A percentile compares a stretch with the other conserved stretches of the same genome.
Conservation (phyloP, 2,888 invertebrate genomes). For the Mesodorylaimus sp. region DNA sequence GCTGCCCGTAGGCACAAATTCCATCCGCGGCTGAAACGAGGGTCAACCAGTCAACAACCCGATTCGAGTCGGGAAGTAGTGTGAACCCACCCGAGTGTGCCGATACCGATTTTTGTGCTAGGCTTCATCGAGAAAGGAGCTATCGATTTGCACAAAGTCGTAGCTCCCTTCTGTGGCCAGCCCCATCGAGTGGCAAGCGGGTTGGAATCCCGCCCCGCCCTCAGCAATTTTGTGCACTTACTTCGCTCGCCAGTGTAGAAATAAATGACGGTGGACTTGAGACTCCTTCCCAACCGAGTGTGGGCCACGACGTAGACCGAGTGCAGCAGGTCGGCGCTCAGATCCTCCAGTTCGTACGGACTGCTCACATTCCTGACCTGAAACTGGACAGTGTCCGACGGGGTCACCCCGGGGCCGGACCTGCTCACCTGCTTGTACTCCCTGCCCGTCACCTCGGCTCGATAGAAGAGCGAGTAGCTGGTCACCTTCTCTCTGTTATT, state of each 20-base stretch:
- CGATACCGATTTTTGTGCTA: too few species aligned
- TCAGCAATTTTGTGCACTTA: too few species aligned
- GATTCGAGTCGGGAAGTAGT: too few species aligned
- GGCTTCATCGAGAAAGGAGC: too few species aligned
- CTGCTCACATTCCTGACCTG: constrained; percentile 5
- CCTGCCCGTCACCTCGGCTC: background rate
- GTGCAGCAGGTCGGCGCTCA: constrained; percentile 6
- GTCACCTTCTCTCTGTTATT: constrained; percentile 17
- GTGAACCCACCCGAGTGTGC: too few species aligned
- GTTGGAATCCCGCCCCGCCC: too few species aligned
- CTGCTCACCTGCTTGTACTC: background rate
- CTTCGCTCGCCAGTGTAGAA: too few species aligned
- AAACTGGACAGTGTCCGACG: too few species aligned
- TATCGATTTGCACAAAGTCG: too few species aligned
- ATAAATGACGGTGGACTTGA: constrained; percentile 1
- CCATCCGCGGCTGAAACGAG: background rate
- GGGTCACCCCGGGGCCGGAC: background rate
- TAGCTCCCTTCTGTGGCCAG: too few species aligned
- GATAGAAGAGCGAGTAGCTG: constrained; percentile 15
- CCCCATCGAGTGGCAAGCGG: too few species aligned
- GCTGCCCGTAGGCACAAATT: constrained; percentile 6
- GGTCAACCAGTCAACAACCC: background rate
- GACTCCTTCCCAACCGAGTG: constrained; percentile 5
- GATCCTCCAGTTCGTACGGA: constrained; percentile 5
- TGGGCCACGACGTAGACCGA: constrained; percentile 9